Base-by-base conservation (phyloP, 2,888 invertebrate species). In the Dryomyza anilis region DNA sequence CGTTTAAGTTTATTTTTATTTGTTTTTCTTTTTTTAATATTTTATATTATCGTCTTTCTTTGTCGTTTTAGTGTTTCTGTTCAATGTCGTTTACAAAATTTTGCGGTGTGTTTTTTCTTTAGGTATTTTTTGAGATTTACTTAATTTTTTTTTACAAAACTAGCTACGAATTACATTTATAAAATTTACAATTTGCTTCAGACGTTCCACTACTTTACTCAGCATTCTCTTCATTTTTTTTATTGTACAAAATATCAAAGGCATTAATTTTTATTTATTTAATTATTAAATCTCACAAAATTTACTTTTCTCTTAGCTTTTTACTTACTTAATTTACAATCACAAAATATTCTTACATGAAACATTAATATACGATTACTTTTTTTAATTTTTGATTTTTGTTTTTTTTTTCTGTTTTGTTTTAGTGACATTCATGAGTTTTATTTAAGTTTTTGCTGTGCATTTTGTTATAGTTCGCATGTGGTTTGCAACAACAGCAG, bases 151-250 rank as follows among this genome's bases (percentile, higher is more conserved):
- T 52, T 64, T 50, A 64, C 58, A 64, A 58, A 46, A 58, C 52
- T 64, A 64, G 23, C 64, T 52, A 64, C 36, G 25, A 46, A 19
- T 33, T 39, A 53, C 43, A 60, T 7, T 55, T 43, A 48, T 29
- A 27, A 36, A 50, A 50, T 61, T 59, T 59, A 72, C 71, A 77
- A 72, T 71, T 73, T 70, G 74, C 71, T 75, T 69, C 70, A 73
- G 67, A 64, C 60, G 45, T 64, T 62, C 25, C 43, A 61, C 4
- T 60, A 23, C n/a, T 19, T 55, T 61, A 30, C 48, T 48, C 43
- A 36, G 30, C n/a, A 52, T 8, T 10, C 14, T 43, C n/a, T 27
- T 16, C 27, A 30, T 56, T 46, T 29, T n/a, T 43, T 39, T 50
- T 52, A 46, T 60, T 64, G 60, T 64, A 64, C 59, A 64, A 64